Percentiles rank a stretch among this genome's conserved stretches.
Conservation (phyloP, 64 coral and sea anemone genomes). For the Platygyra sinensis region DNA sequence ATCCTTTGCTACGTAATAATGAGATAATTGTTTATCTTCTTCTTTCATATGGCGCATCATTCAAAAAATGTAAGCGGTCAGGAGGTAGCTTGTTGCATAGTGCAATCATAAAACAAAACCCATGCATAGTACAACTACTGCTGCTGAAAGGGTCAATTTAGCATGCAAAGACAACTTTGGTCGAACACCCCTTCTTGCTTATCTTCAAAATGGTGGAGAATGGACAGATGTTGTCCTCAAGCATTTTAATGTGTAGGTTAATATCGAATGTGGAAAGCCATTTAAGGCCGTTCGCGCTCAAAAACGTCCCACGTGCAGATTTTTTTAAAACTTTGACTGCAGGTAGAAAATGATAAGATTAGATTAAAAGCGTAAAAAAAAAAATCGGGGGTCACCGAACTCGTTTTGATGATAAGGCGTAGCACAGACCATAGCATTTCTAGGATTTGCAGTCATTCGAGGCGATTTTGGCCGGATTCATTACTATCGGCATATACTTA, state of each 20-base stretch:
- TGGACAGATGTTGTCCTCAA: background rate
- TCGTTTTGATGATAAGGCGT: too few species aligned
- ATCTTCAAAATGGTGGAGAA: background rate
- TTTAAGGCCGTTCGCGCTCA: background rate
- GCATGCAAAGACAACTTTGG: background rate
- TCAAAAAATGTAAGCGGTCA: background rate
- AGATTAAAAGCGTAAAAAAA: too few species aligned
- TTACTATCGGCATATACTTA: too few species aligned
- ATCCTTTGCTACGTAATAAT: background rate
- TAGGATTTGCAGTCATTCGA: too few species aligned
- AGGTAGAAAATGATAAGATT: too few species aligned
- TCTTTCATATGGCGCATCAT: too few species aligned
- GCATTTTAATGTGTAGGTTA: background rate
- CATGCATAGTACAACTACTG: background rate
- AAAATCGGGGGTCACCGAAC: too few species aligned
- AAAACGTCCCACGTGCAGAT: background rate
- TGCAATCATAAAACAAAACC: too few species aligned
- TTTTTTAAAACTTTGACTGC: too few species aligned
- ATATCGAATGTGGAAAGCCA: background rate
- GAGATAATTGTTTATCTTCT: too few species aligned
- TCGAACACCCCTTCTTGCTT: background rate
- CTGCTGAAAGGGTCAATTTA: background rate
- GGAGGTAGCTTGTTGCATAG: slow-evolving; percentile 2
- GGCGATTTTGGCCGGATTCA: too few species aligned
- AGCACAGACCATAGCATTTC: too few species aligned